phyloP scores from a whole-genome alignment of 2,797 vertebrate species.

The Cynodonichthys magdalenae region DNA sequence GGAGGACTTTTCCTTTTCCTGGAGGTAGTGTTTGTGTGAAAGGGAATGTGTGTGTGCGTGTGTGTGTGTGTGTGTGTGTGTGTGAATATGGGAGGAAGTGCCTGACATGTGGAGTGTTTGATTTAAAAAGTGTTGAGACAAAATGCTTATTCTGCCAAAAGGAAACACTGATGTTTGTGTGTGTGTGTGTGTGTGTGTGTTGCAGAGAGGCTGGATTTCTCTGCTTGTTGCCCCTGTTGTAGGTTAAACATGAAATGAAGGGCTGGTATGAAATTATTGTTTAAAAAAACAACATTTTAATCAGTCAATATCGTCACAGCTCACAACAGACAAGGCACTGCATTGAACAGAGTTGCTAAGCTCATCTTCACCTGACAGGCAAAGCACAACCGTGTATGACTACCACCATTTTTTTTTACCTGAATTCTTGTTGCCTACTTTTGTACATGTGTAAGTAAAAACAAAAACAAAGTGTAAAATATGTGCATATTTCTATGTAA shows the following conservation, averaged over 20 bases:
- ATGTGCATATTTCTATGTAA: conserved; percentile 80
- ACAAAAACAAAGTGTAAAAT: conserved; percentile 72
- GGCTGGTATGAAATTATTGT: conserved; percentile 36
- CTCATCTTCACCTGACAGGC: conserved; percentile 57
- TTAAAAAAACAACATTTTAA: conserved; percentile 13
- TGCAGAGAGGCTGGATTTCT: conserved; percentile 66
- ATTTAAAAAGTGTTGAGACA: conserved; percentile 39
- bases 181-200: conserved; percentile 22
- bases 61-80: conserved; percentile 17
- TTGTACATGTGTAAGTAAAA: conserved; percentile 83
- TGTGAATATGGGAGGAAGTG: conserved; percentile 31
- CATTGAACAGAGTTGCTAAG: conserved; percentile 64
- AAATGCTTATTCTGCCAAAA: conserved; percentile 66
- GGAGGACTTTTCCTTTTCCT: conserved; percentile 26
- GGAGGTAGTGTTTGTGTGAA: conserved; percentile 47
- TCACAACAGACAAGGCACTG: conserved; percentile 52
- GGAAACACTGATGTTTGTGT: conserved; percentile 64
- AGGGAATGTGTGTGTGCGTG: conserved; percentile 31
- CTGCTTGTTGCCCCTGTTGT: conserved; percentile 51
- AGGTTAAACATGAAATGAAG: conserved; percentile 50
- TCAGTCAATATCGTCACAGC: conserved; percentile 16
- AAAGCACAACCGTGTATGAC: conserved; percentile 67
- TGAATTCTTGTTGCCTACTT: conserved; percentile 67
- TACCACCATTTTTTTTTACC: conserved; percentile 53
- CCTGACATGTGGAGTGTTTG: conserved; percentile 33